Percentiles rank a stretch among this genome's conserved stretches.
Conservation (phyloP, 2,888 invertebrate species). For the Antheraea assamensis region DNA sequence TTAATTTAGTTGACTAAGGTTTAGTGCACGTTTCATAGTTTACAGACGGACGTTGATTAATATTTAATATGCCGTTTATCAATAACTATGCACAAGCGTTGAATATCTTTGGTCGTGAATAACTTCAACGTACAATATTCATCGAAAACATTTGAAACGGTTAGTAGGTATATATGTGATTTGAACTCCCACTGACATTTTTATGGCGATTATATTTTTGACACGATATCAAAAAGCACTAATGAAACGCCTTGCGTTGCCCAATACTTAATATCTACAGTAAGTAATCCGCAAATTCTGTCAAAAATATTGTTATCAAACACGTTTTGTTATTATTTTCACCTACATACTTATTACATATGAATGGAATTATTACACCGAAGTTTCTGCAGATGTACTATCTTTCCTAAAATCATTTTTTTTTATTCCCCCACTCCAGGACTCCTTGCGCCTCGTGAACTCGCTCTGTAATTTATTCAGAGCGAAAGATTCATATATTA, state of each 20-base stretch:
- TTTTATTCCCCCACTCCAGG: slow-evolving; percentile 70
- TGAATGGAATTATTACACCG: slow-evolving; percentile 57
- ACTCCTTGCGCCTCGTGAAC: slow-evolving; percentile 71
- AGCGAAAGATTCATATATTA: not conserved
- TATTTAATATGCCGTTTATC: too few relatives aligned
- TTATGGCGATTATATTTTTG: not conserved
- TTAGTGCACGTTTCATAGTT: too few relatives aligned
- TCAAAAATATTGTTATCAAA: not conserved
- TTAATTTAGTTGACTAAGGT: too few relatives aligned
- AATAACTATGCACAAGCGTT: too few relatives aligned
- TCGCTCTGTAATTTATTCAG: slow-evolving; percentile 66
- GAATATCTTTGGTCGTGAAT: too few relatives aligned
- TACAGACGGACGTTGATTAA: too few relatives aligned
- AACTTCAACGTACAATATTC: not conserved
- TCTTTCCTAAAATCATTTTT: slow-evolving; percentile 66
- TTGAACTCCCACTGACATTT: not conserved
- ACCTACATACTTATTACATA: not conserved
- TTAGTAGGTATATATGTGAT: not conserved
- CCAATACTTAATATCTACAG: not conserved
- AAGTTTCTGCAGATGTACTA: slow-evolving; percentile 75
- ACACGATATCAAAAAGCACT: not conserved
- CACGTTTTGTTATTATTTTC: not conserved
- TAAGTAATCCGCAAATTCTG: not conserved
- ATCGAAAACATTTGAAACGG: not conserved
- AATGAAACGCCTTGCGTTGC: not conserved